Conservation (phyloP, 2,113 vertebrate genomes). For the Spea multiplicata region DNA sequence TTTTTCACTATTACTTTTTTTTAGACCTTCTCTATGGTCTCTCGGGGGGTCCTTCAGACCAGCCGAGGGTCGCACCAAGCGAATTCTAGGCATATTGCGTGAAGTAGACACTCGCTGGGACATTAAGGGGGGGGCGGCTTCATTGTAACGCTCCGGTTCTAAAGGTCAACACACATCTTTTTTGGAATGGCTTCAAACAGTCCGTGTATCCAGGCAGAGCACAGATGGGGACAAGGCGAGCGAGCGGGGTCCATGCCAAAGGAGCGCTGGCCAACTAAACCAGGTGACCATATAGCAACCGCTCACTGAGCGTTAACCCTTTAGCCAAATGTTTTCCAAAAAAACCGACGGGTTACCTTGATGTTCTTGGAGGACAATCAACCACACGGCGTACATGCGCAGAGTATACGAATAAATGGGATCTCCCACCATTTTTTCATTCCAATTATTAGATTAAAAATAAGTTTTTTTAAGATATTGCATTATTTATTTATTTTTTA, state of each 20-base stretch:
- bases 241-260: no score
- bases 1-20: neutral
- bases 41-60: neutral
- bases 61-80: conserved; percentile 1
- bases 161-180: conserved; percentile 28
- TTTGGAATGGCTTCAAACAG: conserved; percentile 27
- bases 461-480: no score
- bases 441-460: no score
- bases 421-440: no score
- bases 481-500: no score
- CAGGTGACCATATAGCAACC: no score
- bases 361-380: no score
- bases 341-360: no score
- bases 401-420: no score
- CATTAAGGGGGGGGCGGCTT: conserved; percentile 1
- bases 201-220: conserved; percentile 6
- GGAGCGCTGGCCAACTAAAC: no score
- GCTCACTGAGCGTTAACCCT: neutral
- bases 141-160: conserved; percentile 1
- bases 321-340: neutral
- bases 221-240: conserved; percentile 1
- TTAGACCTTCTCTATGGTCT: conserved; percentile 10
- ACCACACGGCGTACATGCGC: no score
- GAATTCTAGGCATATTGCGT: conserved; percentile 5
- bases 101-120: neutral